Conservation (phyloP, 2,797 vertebrate species). For the Channallabes apus region DNA sequence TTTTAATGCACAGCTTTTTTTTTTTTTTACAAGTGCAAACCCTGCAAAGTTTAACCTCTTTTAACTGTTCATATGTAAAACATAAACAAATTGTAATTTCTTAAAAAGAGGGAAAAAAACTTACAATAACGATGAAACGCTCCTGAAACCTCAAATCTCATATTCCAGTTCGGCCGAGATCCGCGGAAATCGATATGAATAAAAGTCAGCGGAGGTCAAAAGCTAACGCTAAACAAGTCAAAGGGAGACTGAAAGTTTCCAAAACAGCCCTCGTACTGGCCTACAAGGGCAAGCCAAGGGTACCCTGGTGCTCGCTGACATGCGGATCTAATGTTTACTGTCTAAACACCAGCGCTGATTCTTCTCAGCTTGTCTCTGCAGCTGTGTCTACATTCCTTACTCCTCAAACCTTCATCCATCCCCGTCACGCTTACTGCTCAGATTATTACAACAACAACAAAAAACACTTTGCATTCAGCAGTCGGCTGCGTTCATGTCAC, state of each 20-base stretch:
- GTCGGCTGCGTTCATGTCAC: background rate
- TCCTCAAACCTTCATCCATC: background rate
- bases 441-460: background rate
- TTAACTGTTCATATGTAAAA: background rate
- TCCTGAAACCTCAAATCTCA: background rate
- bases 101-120: background rate
- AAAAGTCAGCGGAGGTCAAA: slow-evolving; percentile 18
- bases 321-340: slow-evolving; percentile 56
- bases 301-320: slow-evolving; percentile 47
- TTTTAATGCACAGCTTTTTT: background rate
- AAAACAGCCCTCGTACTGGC: slow-evolving; percentile 55
- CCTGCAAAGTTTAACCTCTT: background rate
- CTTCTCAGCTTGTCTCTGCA: slow-evolving; percentile 51
- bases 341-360: slow-evolving; percentile 57
- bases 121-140: background rate
- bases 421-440: background rate
- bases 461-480: background rate
- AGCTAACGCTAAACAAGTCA: slow-evolving; percentile 23
- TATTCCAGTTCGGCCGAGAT: background rate
- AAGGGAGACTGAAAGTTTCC: slow-evolving; percentile 57
- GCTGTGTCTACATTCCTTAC: slow-evolving; percentile 52
- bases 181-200: slow-evolving; percentile 12
- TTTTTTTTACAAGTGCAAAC: background rate
- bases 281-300: slow-evolving; percentile 59
- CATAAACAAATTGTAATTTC: background rate